phyloP scores from a whole-genome alignment of 2,113 vertebrate genomes.

The Lontra canadensis region DNA sequence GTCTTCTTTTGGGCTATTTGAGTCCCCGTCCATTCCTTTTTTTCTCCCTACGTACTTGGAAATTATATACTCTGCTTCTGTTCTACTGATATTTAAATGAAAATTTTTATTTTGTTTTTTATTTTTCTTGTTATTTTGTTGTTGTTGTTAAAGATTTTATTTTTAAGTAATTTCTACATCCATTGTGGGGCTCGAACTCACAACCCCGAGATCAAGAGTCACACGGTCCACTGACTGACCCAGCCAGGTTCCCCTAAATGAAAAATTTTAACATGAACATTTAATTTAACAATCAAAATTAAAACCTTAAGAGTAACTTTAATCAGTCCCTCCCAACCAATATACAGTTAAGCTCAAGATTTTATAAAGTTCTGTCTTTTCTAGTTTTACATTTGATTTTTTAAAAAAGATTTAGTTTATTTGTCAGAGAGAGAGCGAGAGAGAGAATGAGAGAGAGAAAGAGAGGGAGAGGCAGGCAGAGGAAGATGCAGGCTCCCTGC shows the following conservation, averaged over 20 bases:
- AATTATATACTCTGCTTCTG: background rate
- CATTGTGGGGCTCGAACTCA: too few relatives aligned
- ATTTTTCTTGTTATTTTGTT: background rate
- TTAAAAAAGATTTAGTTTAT: too few relatives aligned
- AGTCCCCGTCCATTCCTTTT: background rate
- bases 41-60: background rate
- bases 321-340: background rate
- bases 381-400: background rate
- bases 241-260: background rate
- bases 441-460: too few relatives aligned
- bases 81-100: background rate
- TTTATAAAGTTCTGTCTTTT: background rate
- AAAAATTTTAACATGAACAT: background rate
- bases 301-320: background rate
- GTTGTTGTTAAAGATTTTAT: background rate
- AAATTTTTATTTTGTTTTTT: too few relatives aligned
- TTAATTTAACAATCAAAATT: background rate
- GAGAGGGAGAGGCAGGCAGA: too few relatives aligned
- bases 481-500: too few relatives aligned
- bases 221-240: too few relatives aligned
- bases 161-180: too few relatives aligned
- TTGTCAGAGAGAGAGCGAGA: too few relatives aligned
- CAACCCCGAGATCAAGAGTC: too few relatives aligned
- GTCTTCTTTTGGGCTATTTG: background rate
- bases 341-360: background rate